These are phyloP conservation scores for Drosophila mulleri DNA, from an alignment of 2,888 invertebrate genomes.

Conservation along the genomic window DNA sequence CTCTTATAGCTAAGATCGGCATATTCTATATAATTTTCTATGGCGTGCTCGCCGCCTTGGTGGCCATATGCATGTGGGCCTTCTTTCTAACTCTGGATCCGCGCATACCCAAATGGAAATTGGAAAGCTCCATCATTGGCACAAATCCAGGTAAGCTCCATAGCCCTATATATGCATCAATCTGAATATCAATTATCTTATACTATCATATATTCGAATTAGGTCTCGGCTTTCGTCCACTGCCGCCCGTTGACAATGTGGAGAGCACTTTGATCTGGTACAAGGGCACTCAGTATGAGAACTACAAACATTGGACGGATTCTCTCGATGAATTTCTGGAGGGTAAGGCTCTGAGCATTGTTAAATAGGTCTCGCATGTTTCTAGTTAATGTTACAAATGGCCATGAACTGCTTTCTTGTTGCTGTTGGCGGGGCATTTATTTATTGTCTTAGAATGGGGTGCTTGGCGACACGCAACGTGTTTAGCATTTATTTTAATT, in stretches of 20 bases:
- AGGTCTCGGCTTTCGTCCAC: slow-evolving; percentile 96
- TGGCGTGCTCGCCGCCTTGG: slow-evolving; percentile 94
- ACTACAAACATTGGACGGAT: slow-evolving; percentile 92
- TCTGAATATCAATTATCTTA: neutral
- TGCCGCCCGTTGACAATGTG: slow-evolving; percentile 93
- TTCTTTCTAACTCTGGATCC: slow-evolving; percentile 96
- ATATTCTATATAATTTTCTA: slow-evolving; percentile 98
- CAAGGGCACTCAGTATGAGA: slow-evolving; percentile 91
- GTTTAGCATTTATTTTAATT: slow-evolving; percentile 46
- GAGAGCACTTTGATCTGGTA: slow-evolving; percentile 98
- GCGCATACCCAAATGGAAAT: slow-evolving; percentile 95
- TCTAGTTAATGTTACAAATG: slow-evolving; percentile 16
- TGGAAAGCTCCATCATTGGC: slow-evolving; percentile 94
- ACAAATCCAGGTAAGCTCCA: slow-evolving; percentile 91
- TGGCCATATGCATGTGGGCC: slow-evolving; percentile 97
- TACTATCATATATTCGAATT: neutral
- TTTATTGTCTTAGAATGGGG: slow-evolving; percentile 8
- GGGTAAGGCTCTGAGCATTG: slow-evolving; percentile 86
- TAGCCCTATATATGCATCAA: no score
- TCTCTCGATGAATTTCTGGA: slow-evolving; percentile 91
- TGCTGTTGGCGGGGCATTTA: slow-evolving; percentile 33
- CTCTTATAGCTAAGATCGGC: slow-evolving; percentile 92
- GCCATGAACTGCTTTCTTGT: slow-evolving; percentile 20
- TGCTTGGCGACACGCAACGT: slow-evolving; percentile 45
- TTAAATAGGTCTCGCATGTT: slow-evolving; percentile 22